Evolutionary conservation across 92 coral and sea anemone species (phyloP).

Genomic region (Umimayanthus kanabou): DNA sequence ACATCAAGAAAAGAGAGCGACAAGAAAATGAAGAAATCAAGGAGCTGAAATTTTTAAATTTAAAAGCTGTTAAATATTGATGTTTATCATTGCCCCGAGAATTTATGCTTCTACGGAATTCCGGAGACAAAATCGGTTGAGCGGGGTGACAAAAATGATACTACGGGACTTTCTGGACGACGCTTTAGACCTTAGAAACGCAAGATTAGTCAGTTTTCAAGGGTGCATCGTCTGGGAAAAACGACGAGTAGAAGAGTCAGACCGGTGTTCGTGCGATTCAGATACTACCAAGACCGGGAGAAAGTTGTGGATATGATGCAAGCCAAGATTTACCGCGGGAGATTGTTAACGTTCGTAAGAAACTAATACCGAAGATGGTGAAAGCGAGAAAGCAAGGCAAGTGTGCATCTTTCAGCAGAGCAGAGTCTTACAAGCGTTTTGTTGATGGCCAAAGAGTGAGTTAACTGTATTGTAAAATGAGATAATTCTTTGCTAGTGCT

Average conservation of each 20-base stretch:
- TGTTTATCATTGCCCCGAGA: too few relatives aligned
- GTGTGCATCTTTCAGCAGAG: not conserved
- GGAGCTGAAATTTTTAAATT: too few relatives aligned
- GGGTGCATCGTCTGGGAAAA: not conserved
- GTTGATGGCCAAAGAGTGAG: too few relatives aligned
- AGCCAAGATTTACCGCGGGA: not conserved
- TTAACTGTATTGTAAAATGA: too few relatives aligned
- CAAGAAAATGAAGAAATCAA: too few relatives aligned
- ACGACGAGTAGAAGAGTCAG: not conserved
- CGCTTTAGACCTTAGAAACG: not conserved
- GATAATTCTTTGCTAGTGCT: too few relatives aligned
- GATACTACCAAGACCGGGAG: too few relatives aligned
- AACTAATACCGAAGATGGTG: not conserved
- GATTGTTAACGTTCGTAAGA: not conserved
- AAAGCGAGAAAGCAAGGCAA: too few relatives aligned
- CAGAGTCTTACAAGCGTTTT: not conserved
- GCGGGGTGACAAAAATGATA: not conserved
- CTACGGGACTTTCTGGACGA: not conserved
- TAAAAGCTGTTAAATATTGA: not conserved
- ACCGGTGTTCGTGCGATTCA: too few relatives aligned
- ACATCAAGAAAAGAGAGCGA: too few relatives aligned
- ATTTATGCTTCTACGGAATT: too few relatives aligned
- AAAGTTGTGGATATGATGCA: not conserved
- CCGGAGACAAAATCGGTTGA: not conserved
- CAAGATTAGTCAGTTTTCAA: not conserved